These are phyloP conservation scores for Sesamia inferens DNA, from an alignment of 2,888 invertebrate species.

Conservation along the genomic window DNA sequence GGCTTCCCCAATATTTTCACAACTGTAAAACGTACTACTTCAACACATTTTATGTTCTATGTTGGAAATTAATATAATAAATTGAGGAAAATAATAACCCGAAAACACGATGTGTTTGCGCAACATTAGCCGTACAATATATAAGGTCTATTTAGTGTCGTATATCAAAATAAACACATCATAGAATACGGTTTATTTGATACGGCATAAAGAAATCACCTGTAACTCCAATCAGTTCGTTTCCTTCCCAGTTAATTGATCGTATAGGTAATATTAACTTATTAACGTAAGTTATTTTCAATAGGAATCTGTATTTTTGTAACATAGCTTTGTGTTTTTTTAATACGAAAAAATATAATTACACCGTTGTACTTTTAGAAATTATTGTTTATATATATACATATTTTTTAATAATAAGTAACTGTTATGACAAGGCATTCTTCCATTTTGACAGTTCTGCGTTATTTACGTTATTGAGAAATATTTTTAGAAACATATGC, in stretches of 20 bases:
- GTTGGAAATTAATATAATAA: slow-evolving; percentile 18
- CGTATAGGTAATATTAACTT: not conserved
- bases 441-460: no score
- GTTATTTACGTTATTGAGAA: no score
- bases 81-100: slow-evolving; percentile 47
- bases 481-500: no score
- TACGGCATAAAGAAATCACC: slow-evolving; percentile 22
- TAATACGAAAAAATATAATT: no score
- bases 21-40: not conserved
- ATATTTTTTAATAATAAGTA: no score
- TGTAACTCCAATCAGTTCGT: not conserved
- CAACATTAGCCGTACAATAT: slow-evolving; percentile 16
- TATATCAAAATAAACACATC: slow-evolving; percentile 36
- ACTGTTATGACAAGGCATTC: no score
- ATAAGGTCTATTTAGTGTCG: slow-evolving; percentile 15
- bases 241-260: slow-evolving; percentile 2
- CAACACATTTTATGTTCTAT: slow-evolving; percentile 25
- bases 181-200: slow-evolving; percentile 8
- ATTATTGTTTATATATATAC: no score
- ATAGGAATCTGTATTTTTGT: not conserved
- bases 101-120: slow-evolving; percentile 26
- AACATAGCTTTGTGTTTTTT: not conserved
- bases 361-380: no score
- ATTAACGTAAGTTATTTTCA: not conserved
- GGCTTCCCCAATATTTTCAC: not conserved